A percentile compares a stretch with the other conserved stretches of the same genome.
phyloP scores from a whole-genome alignment of 2,888 invertebrate genomes.

The Colletes collaris region DNA sequence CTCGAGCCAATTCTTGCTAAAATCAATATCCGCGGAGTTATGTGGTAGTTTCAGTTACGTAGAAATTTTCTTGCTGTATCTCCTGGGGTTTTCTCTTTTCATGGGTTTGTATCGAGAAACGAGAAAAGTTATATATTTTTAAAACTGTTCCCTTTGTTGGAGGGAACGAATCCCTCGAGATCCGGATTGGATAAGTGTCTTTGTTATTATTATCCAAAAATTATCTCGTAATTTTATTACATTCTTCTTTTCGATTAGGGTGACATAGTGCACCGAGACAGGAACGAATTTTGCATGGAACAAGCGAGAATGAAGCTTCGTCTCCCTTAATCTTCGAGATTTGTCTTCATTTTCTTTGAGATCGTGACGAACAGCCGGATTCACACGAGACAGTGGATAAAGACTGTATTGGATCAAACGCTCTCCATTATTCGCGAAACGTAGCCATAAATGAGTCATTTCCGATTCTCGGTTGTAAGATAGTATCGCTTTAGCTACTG shows the following conservation, averaged over 20 bases:
- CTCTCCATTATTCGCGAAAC: not conserved
- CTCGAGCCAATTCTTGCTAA: too few species aligned
- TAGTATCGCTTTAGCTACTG: too few species aligned
- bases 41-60: too few species aligned
- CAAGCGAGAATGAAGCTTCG: slow-evolving; percentile 22
- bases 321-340: slow-evolving; percentile 25
- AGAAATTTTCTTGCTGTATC: too few species aligned
- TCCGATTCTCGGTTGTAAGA: too few species aligned
- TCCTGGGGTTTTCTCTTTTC: too few species aligned
- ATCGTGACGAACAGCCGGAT: slow-evolving; percentile 8
- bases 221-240: slow-evolving; percentile 30
- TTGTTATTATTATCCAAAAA: not conserved
- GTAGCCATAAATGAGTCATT: not conserved
- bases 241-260: slow-evolving; percentile 1
- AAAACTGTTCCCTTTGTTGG: too few species aligned
- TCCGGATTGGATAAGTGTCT: too few species aligned
- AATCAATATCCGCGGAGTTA: too few species aligned
- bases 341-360: slow-evolving; percentile 5
- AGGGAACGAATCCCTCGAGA: too few species aligned
- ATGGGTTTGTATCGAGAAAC: too few species aligned
- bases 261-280: slow-evolving; percentile 5
- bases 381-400: slow-evolving; percentile 4
- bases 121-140: too few species aligned
- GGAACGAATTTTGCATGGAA: slow-evolving; percentile 44
- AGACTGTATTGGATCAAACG: slow-evolving; percentile 19